A percentile compares a stretch with the other conserved stretches of the same genome.
Evolutionary conservation across 2,888 invertebrate genomes (phyloP).

Genomic region (Mythimna vitellina): DNA sequence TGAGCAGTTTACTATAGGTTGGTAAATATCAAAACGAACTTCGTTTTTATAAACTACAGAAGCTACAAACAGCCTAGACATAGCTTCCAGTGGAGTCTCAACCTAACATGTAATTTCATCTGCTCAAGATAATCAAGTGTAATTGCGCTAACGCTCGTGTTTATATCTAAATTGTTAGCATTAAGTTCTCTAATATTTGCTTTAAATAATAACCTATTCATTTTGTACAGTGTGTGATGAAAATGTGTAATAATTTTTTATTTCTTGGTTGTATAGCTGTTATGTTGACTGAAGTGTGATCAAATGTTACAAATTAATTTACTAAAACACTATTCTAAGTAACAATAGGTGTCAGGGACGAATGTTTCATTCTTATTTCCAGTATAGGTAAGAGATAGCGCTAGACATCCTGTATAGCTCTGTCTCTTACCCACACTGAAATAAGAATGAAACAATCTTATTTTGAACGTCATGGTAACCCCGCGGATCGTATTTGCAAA

Average conservation of each 20-base stretch:
- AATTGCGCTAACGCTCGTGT: conserved; percentile 56
- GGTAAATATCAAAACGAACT: background rate
- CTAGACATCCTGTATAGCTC: too few relatives aligned
- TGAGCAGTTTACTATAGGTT: too few relatives aligned
- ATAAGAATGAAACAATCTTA: too few relatives aligned
- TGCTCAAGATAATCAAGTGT: conserved; percentile 61
- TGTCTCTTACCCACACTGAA: too few relatives aligned
- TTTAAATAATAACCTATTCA: conserved; percentile 24
- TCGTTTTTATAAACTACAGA: background rate
- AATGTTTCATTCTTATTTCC: too few relatives aligned
- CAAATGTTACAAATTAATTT: too few relatives aligned
- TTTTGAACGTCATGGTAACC: too few relatives aligned
- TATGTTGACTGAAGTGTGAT: background rate
- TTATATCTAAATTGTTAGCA: conserved; percentile 47
- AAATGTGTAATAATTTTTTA: background rate
- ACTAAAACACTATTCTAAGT: too few relatives aligned
- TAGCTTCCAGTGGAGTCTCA: conserved; percentile 39
- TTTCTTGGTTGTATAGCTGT: conserved; percentile 5
- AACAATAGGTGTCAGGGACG: too few relatives aligned
- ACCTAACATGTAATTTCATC: conserved; percentile 42
- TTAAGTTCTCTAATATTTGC: conserved; percentile 46
- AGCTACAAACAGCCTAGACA: background rate
- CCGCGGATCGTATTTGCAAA: too few relatives aligned
- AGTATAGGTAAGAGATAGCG: too few relatives aligned
- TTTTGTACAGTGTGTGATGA: conserved; percentile 8